Conservation (phyloP, 2,888 invertebrate genomes). For the Amitus sp. region DNA sequence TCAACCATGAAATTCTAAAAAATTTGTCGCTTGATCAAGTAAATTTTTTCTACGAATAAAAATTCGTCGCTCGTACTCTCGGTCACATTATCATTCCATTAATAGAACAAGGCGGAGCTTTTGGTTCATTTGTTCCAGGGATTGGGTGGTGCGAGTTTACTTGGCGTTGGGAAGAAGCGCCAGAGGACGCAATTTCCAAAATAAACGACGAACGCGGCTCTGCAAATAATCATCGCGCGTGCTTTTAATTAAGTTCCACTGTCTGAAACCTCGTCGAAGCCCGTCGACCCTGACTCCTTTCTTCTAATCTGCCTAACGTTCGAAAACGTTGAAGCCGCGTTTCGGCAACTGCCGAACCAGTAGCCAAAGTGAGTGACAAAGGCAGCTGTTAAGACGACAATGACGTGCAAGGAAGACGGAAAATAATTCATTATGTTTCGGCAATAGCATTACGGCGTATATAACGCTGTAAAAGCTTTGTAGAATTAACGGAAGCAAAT, state of each 20-base stretch:
- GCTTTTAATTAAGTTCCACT: slow-evolving; percentile 65
- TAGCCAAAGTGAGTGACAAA: slow-evolving; percentile 1
- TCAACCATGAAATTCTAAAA: too few species aligned
- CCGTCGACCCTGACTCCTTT: slow-evolving; percentile 47
- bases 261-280: slow-evolving; percentile 47
- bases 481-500: slow-evolving; percentile 38
- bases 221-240: slow-evolving; percentile 64
- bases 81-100: slow-evolving; percentile 40
- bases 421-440: slow-evolving; percentile 33
- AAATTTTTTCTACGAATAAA: too few species aligned
- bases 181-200: slow-evolving; percentile 60
- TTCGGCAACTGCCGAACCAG: slow-evolving; percentile 4
- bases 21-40: too few species aligned
- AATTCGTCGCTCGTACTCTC: slow-evolving; percentile 33
- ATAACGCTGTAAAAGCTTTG: slow-evolving; percentile 33
- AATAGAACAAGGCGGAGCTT: slow-evolving; percentile 36
- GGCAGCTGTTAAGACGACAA: slow-evolving; percentile 22
- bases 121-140: slow-evolving; percentile 38
- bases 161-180: slow-evolving; percentile 33
- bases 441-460: slow-evolving; percentile 21
- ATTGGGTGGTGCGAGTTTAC: slow-evolving; percentile 13
- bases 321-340: slow-evolving; percentile 10
- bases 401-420: slow-evolving; percentile 27
- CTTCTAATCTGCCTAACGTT: slow-evolving; percentile 45
- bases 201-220: slow-evolving; percentile 57